Base-by-base conservation (phyloP, 35 echinoderm and acorn worm species). In the Eucidaris tribuloides region DNA sequence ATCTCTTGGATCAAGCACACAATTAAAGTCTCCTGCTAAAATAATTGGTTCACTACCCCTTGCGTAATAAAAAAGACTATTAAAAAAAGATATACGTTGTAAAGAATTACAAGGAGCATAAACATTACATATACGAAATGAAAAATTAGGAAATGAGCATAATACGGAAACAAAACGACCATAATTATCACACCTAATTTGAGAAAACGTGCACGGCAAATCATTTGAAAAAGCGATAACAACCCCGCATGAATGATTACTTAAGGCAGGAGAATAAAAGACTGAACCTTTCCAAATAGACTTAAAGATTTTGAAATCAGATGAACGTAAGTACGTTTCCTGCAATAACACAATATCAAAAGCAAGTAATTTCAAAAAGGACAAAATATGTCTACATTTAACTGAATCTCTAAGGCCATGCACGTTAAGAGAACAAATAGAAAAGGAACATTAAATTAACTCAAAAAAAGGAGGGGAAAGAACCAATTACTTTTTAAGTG, bases 1-100 rank as follows among this genome's bases (percentile, higher is more conserved):
- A 45, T 84, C 82, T 7, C 29, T 43, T 5, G 39, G 28, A 24
- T 45, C 15, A 27, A 84, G 44, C 33, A 84, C 31, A 84, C 82
- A 84, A 48, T 84, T 84, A 84, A 84, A 84, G 71, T 84, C 38
- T n/a, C 82, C 63, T 2, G 20, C 82, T 1, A 84, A n/a, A 46
- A 84, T 45, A 32, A 84, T 2, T 25, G 82, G 82, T 15, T 71
- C n/a, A 34, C 34, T 43, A 34, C 82, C 63, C 32, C 43, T 33
- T 29, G 27, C 43, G 28, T 11, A 45, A 31, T 3, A 32, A 68
- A 20, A 2, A 4, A 72, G 17, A 46, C 38, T n/a, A 71, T 71
- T 65, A 18, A 84, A 50, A 72, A 68, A 72, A 5, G 11, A 22
- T 22, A 30, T 32, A 63, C 44, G 62, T 70, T 48, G 11, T 23